Evolutionary conservation across 2,797 vertebrate species (phyloP).

Genomic region (Eurystomus glaucurus): DNA sequence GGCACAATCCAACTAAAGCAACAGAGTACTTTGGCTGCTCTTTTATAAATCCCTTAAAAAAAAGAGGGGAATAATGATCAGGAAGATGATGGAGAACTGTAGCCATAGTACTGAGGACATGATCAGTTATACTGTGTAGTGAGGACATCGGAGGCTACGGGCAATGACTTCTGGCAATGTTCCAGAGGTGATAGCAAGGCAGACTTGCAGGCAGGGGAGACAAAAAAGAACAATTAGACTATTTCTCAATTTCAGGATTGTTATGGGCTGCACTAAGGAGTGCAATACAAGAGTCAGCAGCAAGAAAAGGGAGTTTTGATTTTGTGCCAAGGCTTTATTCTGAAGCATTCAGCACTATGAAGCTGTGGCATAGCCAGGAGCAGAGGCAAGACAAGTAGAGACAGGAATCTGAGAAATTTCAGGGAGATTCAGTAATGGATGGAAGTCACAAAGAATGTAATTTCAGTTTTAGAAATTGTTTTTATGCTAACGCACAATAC

Average conservation of each 20-base stretch:
- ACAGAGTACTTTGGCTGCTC: background rate
- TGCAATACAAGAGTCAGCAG: background rate
- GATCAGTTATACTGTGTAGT: background rate
- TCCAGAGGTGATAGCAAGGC: background rate
- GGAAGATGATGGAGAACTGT: background rate
- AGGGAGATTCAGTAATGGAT: background rate
- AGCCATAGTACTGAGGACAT: background rate
- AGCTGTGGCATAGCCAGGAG: background rate
- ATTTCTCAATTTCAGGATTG: background rate
- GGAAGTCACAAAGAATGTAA: background rate
- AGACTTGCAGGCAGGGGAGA: background rate
- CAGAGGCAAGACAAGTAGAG: constrained; percentile 26
- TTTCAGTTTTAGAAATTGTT: background rate
- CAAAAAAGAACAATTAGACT: background rate
- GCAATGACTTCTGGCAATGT: background rate
- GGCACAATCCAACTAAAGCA: background rate
- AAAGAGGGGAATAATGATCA: background rate
- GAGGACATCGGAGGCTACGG: background rate
- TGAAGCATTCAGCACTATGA: background rate
- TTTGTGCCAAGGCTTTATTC: background rate
- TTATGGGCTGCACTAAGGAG: background rate
- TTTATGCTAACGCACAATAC: background rate
- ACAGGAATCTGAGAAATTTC: background rate
- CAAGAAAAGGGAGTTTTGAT: background rate
- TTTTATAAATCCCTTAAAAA: background rate